Percentiles rank a stretch among this genome's conserved stretches.
Conservation (phyloP, 2,797 vertebrate species). For the Microhierax caerulescens region DNA sequence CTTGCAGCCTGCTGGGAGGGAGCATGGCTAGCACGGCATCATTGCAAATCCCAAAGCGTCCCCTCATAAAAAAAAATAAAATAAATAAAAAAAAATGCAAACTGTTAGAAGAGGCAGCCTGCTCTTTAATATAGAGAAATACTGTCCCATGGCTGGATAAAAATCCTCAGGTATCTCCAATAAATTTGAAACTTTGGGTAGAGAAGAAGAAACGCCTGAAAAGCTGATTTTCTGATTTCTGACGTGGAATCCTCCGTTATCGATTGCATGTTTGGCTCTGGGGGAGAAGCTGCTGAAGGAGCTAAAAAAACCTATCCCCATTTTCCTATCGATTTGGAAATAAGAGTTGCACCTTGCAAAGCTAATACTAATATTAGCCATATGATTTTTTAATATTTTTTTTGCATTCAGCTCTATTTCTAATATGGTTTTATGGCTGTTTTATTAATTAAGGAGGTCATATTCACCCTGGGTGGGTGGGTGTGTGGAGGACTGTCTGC, state of each 20-base stretch:
- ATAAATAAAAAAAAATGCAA: no score
- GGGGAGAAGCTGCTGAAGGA: not conserved
- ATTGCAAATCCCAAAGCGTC: not conserved
- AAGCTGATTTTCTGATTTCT: not conserved
- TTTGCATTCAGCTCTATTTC: not conserved
- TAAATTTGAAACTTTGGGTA: not conserved
- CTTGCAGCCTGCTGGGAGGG: accelerated
- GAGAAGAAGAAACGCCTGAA: not conserved
- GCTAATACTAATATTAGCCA: not conserved
- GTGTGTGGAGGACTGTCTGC: not conserved
- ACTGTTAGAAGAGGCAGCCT: not conserved
- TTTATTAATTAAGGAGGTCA: not conserved
- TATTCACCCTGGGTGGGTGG: not conserved
- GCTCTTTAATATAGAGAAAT: not conserved
- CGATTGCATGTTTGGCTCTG: accelerated
- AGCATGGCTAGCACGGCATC: accelerated
- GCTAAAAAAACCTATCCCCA: not conserved
- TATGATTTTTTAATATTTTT: not conserved
- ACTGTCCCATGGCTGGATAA: not conserved
- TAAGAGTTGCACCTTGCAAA: not conserved
- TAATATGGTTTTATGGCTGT: not conserved
- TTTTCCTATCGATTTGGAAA: not conserved
- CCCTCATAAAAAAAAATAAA: not conserved
- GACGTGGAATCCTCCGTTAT: accelerated
- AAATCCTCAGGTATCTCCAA: not conserved